phyloP scores from a whole-genome alignment of 1,140 invertebrate species.

The Neodiprion pinetum region DNA sequence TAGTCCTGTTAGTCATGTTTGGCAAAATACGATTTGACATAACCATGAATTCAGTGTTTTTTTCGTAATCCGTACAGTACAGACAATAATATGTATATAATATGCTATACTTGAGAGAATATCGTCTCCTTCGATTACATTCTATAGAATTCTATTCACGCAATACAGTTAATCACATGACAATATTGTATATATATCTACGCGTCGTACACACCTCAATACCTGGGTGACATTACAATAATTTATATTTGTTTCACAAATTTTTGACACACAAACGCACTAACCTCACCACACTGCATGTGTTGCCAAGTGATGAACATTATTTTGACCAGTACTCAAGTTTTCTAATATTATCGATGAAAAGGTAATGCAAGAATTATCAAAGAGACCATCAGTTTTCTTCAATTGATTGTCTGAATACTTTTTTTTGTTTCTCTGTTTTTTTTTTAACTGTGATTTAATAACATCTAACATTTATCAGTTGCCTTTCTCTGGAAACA shows the following conservation, averaged over 20 bases:
- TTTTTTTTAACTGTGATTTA: background rate
- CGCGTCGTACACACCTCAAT: background rate
- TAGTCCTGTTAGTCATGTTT: background rate
- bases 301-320: background rate
- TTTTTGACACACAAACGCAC: background rate
- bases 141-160: background rate
- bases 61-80: background rate
- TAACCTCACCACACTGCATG: background rate
- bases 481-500: too few species aligned
- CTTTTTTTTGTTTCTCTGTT: background rate
- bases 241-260: background rate
- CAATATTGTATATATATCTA: background rate
- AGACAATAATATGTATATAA: background rate
- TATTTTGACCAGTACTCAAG: background rate
- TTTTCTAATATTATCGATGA: background rate
- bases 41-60: background rate
- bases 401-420: background rate
- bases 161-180: conserved; percentile 5
- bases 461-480: too few species aligned
- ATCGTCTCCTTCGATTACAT: background rate
- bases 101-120: background rate
- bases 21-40: background rate
- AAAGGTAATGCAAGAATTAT: background rate
- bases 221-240: background rate
- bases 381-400: background rate